Evolutionary conservation across 2,888 invertebrate species (phyloP), one percentile per base, ranked within the genome.

Genomic region (Leucozona laternaria): DNA sequence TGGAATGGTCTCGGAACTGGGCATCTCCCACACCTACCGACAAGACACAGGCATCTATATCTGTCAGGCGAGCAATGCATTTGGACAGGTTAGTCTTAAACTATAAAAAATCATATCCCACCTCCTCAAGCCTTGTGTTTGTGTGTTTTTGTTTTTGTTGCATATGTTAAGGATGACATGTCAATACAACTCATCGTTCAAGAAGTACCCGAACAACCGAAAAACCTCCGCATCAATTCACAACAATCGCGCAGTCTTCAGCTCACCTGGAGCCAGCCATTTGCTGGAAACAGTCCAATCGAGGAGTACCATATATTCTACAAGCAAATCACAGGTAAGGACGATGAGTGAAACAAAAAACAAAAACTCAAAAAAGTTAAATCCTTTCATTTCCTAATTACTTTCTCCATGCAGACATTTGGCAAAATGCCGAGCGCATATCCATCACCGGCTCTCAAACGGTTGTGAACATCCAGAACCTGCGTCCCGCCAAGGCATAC

Each of bases 31-130:
- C 89, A 97, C 97, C 15, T 96, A 96, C 89, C 94, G 98, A 80
- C 96, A 97, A 90, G 98, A 98, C 93, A 97, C 98, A 0, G 98
- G 97, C 11, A 95, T 96, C 71, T 96, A 98, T 91, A 96, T 97
- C 70, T 98, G 98, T 92, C 95, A 96, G 86, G 97, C 97, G 0
- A 96, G 96, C 89, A 98, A 98, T 93, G 95, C 96, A 66, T 98
- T 97, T 91, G 98, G 98, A 10, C 96, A 96, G 96, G 97, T 97
- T 93, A 53, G 91, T 89, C 86, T 86, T 58, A 70, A 64, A 50
- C 20, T 53, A n/a, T 15, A 31, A 34, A 43, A 66, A 53, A 20
- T 3, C 50, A 53, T 50, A 53, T 53, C 50, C 50, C 0, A 48
- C 31, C 57, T 13, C 20, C 31, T 60, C 15, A 40, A 22, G 8